Evolutionary conservation across 2,797 vertebrate species (phyloP).

Genomic region (Oryzias sinensis): DNA sequence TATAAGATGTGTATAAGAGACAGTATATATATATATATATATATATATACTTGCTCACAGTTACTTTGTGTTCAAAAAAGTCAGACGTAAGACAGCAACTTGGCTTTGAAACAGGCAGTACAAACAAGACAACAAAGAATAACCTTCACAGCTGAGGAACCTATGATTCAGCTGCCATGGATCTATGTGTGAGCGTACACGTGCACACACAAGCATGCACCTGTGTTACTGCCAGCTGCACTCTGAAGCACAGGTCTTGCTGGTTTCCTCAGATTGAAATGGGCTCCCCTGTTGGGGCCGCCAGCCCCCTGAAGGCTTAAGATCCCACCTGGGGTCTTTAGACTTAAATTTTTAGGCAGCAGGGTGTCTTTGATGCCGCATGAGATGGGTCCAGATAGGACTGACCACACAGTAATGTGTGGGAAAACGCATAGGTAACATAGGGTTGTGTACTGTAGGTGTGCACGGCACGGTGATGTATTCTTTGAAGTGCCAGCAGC

Average conservation of each 20-base stretch:
- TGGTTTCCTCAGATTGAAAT: slow-evolving; percentile 65
- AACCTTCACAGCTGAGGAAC: slow-evolving; percentile 51
- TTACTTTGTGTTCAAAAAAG: slow-evolving; percentile 38
- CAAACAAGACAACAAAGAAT: slow-evolving; percentile 47
- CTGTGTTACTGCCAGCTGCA: slow-evolving; percentile 64
- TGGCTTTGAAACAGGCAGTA: slow-evolving; percentile 39
- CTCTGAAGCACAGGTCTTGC: slow-evolving; percentile 64
- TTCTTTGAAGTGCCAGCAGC: slow-evolving; percentile 67
- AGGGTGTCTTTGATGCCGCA: slow-evolving; percentile 16
- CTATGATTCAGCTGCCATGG: slow-evolving; percentile 35
- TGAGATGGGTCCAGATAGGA: slow-evolving; percentile 31
- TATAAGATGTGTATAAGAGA: no score
- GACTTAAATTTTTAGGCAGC: slow-evolving; percentile 42
- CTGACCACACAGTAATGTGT: slow-evolving; percentile 40
- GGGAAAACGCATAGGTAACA: slow-evolving; percentile 30
- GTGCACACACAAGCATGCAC: slow-evolving; percentile 20
- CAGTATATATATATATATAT: no score
- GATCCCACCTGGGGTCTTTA: slow-evolving; percentile 55
- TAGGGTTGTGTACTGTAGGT: slow-evolving; percentile 25
- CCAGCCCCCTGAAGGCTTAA: slow-evolving; percentile 55
- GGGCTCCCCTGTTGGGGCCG: slow-evolving; percentile 48
- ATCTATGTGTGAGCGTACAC: background rate
- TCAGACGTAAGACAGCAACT: slow-evolving; percentile 24
- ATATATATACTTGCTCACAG: slow-evolving; percentile 4
- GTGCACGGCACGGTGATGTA: slow-evolving; percentile 37